Percentiles rank a stretch among this genome's conserved stretches.
phyloP scores from a whole-genome alignment of 1,140 invertebrate genomes.

The Rhynchophorus ferrugineus region DNA sequence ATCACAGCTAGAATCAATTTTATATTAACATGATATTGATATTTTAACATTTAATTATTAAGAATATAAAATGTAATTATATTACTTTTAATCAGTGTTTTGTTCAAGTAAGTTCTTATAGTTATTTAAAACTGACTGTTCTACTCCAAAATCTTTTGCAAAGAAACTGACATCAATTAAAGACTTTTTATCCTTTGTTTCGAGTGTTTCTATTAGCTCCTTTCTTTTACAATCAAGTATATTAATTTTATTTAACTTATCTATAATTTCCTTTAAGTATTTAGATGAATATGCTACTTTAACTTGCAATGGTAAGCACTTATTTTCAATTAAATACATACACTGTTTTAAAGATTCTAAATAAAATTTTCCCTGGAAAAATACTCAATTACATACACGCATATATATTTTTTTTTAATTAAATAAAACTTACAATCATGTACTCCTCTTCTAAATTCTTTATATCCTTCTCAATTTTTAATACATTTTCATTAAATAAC shows the following conservation, averaged over 20 bases:
- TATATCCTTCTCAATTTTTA: background rate
- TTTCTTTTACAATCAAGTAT: background rate
- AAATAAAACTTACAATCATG: background rate
- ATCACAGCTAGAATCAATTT: slow-evolving; percentile 3
- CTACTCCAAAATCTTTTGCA: too few species aligned
- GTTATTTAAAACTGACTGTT: too few species aligned
- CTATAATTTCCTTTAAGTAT: background rate
- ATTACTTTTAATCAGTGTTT: too few species aligned
- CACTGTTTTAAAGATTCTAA: background rate
- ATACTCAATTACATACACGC: too few species aligned
- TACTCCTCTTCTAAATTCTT: background rate
- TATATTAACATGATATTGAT: slow-evolving; percentile 1
- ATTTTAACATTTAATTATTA: background rate
- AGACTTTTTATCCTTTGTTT: too few species aligned
- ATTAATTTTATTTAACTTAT: background rate
- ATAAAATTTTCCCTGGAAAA: background rate
- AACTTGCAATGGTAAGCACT: background rate
- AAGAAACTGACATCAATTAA: too few species aligned
- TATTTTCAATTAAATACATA: background rate
- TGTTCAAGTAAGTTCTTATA: too few species aligned
- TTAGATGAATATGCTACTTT: background rate
- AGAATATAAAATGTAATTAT: too few species aligned
- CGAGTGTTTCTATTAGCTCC: too few species aligned
- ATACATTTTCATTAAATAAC: background rate
- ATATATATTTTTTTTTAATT: too few species aligned